Base-by-base conservation (phyloP, 1,140 invertebrate genomes). In the Amphibalanus amphitrite region DNA sequence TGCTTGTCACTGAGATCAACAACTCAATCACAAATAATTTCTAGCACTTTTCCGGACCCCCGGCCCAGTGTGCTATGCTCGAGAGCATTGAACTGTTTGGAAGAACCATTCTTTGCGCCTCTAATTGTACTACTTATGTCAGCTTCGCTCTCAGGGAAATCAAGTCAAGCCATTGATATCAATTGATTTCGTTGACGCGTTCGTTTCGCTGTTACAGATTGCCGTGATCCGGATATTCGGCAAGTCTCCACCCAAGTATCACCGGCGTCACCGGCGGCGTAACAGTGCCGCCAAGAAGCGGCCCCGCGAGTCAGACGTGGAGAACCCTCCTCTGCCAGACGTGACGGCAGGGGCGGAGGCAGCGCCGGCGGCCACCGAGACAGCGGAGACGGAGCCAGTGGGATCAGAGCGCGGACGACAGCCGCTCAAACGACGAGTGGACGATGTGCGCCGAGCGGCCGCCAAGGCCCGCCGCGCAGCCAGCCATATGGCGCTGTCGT, bases 401-500 rank as follows among this genome's bases (percentile, higher is more conserved):
- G 23, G 10, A 8, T 13, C 47, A 13, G 47, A 59, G 47, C 47
- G 47, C 47, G 47, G 47, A 8, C 47, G 47, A 20, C 47, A 74
- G 29, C 75, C 74, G 20, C 75, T 76, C 59, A 74, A 74, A 69
- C 73, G 74, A 40, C 72, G 73, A 67, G 75, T 76, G 17, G 75
- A 76, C 38, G 75, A 76, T 29, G 75, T 76, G 17, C 71, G 74
- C 1, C 47, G 75, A 28, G 75, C 75, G 10, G 75, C 75, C 20
- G 75, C 75, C 23, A 76, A 76, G 33, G 75, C 75, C n/a, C 74
- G 75, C 59, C 64, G 75, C 28, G 75, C 72, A 23, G 75, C 75
- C 59, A 59, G 47, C 47, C 47, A 59, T 20, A 59, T 59, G 47
- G 47, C 47, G 47, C 47, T 59, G 10, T 59, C 47, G 47, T 59